Evolutionary conservation across 2,888 invertebrate species (phyloP).

Genomic region (Lasioglossum villosulum): DNA sequence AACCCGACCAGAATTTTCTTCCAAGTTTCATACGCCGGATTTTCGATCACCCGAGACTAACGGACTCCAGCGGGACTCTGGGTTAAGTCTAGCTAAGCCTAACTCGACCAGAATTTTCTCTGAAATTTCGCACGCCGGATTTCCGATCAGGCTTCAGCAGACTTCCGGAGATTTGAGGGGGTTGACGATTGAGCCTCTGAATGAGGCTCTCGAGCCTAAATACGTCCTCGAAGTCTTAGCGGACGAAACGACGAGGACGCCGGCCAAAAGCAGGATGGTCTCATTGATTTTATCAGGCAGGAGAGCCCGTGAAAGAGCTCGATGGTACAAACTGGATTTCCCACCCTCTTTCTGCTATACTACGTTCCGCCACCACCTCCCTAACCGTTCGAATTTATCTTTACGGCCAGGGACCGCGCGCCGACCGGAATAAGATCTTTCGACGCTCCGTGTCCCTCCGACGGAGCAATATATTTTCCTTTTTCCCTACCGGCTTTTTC

Average conservation of each 20-base stretch:
- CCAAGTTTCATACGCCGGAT: slow-evolving; percentile 45
- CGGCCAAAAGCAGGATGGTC: background rate
- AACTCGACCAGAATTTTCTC: slow-evolving; percentile 52
- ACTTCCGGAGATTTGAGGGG: background rate
- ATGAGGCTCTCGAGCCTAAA: slow-evolving; percentile 30
- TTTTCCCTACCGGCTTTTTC: background rate
- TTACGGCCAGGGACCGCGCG: slow-evolving; percentile 12
- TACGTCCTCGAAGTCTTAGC: slow-evolving; percentile 14
- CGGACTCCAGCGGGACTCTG: background rate
- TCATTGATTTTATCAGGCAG: slow-evolving; percentile 57
- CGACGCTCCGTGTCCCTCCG: slow-evolving; percentile 30
- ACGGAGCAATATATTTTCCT: slow-evolving; percentile 22
- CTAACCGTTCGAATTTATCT: slow-evolving; percentile 45
- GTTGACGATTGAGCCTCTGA: background rate
- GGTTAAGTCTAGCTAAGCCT: background rate
- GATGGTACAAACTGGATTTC: slow-evolving; percentile 45
- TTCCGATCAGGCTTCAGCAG: background rate
- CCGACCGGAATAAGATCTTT: slow-evolving; percentile 38
- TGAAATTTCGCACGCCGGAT: slow-evolving; percentile 54
- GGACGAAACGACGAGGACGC: slow-evolving; percentile 7
- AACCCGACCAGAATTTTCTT: slow-evolving; percentile 51
- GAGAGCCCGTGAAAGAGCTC: slow-evolving; percentile 17
- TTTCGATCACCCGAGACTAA: background rate
- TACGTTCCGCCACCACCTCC: background rate
- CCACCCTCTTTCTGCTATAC: background rate